These are phyloP conservation scores for Panagrolaimus sp. DNA, from an alignment of 1,140 invertebrate species.

Conservation along the genomic window DNA sequence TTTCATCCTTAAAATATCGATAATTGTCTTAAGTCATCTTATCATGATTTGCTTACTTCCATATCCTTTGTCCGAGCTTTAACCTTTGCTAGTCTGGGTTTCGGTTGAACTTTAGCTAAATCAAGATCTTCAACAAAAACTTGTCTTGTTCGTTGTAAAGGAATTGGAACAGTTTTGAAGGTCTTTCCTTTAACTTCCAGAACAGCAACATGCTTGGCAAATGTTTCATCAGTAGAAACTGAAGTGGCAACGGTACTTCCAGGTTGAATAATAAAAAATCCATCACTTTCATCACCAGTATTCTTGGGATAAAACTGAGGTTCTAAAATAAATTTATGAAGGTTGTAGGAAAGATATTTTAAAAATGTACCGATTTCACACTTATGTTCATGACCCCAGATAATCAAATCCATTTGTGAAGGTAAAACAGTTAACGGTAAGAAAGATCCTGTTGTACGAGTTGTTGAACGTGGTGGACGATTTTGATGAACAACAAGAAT, in stretches of 20 bases:
- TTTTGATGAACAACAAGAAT: slow-evolving; percentile 94
- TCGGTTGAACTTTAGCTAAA: slow-evolving; percentile 30
- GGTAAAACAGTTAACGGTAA: slow-evolving; percentile 80
- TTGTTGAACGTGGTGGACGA: slow-evolving; percentile 69
- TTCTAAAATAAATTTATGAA: too few species aligned
- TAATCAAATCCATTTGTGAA: slow-evolving; percentile 78
- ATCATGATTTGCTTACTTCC: too few species aligned
- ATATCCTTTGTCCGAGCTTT: slow-evolving; percentile 33
- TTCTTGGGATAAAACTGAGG: slow-evolving; percentile 33
- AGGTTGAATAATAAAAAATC: slow-evolving; percentile 77
- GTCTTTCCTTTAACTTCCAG: slow-evolving; percentile 67
- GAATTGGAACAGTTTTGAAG: slow-evolving; percentile 29
- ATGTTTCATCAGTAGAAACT: slow-evolving; percentile 77
- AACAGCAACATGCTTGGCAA: slow-evolving; percentile 76
- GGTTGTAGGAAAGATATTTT: too few species aligned
- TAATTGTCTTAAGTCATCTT: too few species aligned
- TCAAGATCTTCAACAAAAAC: slow-evolving; percentile 44
- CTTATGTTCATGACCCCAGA: slow-evolving; percentile 95
- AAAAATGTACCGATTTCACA: too few species aligned
- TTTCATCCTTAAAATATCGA: slow-evolving; percentile 45
- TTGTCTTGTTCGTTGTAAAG: slow-evolving; percentile 43
- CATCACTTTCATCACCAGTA: slow-evolving; percentile 21
- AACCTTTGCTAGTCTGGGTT: slow-evolving; percentile 26
- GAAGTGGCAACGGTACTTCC: slow-evolving; percentile 92
- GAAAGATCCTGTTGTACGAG: slow-evolving; percentile 69